Percentiles rank a stretch among this genome's conserved stretches.
Evolutionary conservation across 2,113 vertebrate genomes (phyloP).

Genomic region (Puntigrus tetrazona): DNA sequence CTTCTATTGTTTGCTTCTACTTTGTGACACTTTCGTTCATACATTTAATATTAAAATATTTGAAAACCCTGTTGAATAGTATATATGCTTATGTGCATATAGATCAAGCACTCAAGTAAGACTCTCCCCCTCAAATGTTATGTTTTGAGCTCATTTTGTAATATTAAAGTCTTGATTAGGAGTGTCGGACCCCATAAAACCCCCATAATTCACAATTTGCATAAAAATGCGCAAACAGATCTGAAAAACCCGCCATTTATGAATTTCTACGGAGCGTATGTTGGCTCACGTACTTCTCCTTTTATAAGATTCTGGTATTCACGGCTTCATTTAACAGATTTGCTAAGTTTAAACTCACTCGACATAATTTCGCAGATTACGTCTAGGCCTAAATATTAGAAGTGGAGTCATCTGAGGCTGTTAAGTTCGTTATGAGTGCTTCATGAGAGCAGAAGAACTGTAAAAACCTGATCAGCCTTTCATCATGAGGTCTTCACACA

Average conservation of each 20-base stretch:
- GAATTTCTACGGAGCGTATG: too few species aligned
- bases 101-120: neutral
- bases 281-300: neutral
- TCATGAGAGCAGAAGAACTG: neutral
- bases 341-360: neutral
- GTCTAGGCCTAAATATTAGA: neutral
- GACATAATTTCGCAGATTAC: neutral
- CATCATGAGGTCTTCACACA: constrained; percentile 1
- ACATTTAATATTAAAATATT: too few species aligned
- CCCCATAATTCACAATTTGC: neutral
- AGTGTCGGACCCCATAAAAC: neutral
- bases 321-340: neutral
- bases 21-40: too few species aligned
- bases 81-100: neutral
- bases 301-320: neutral
- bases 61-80: too few species aligned
- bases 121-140: neutral
- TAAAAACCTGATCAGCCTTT: constrained; percentile 1
- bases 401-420: neutral
- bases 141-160: neutral
- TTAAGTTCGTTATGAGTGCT: neutral
- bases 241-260: too few species aligned
- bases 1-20: too few species aligned
- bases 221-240: neutral
- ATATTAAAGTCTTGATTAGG: neutral